These are phyloP conservation scores for Propithecus perrieri DNA, from an alignment of 2,797 vertebrate species.

Conservation along the genomic window DNA sequence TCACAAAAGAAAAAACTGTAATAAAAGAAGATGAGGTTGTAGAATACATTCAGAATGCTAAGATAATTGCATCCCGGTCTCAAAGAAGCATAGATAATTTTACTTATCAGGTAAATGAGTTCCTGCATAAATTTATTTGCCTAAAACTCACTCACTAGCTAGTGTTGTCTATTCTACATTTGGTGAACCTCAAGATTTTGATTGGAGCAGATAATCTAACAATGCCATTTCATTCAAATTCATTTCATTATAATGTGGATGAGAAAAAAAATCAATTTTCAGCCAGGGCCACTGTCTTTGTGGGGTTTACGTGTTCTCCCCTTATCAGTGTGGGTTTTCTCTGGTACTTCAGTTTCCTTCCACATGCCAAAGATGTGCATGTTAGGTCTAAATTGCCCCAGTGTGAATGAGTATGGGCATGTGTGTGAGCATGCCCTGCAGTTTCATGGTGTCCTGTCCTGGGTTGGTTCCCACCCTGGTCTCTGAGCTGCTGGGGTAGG, in stretches of 20 bases:
- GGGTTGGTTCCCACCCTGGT: neutral
- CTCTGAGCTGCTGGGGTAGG: neutral
- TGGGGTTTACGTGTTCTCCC: neutral
- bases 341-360: neutral
- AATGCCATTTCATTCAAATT: neutral
- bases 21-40: neutral
- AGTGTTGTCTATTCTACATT: neutral
- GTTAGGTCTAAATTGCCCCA: neutral
- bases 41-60: neutral
- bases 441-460: too few relatives aligned
- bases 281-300: neutral
- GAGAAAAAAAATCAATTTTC: neutral
- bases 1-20: neutral
- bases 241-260: neutral
- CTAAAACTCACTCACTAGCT: neutral
- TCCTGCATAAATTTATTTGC: neutral
- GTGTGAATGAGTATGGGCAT: neutral
- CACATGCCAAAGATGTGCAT: neutral
- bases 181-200: neutral
- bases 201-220: neutral
- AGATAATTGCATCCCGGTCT: neutral
- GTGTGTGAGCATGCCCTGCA: neutral
- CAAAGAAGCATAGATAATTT: neutral
- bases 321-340: neutral
- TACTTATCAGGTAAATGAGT: neutral